Evolutionary conservation across 2,113 vertebrate species (phyloP).

Genomic region (Oxyura jamaicensis): DNA sequence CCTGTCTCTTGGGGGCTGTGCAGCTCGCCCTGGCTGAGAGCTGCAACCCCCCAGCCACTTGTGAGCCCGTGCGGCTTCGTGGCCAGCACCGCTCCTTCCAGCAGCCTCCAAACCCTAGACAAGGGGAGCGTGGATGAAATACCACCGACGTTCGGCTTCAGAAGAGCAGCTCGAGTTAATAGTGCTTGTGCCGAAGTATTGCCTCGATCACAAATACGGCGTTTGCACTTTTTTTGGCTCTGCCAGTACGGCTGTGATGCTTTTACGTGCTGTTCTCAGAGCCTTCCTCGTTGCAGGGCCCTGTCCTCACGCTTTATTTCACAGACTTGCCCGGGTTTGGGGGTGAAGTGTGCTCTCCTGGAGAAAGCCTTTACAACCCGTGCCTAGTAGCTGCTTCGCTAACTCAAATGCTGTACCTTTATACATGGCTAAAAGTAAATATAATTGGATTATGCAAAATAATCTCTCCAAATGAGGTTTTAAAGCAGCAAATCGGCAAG

Average conservation of each 20-base stretch:
- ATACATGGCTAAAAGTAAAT: background rate
- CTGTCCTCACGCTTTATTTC: background rate
- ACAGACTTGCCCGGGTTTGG: background rate
- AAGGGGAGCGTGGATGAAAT: background rate
- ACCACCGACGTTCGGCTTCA: no score
- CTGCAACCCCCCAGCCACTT: fast-evolving
- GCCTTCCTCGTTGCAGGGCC: background rate
- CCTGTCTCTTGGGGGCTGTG: background rate
- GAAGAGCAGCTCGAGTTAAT: background rate
- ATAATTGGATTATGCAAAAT: background rate
- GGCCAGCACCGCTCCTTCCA: no score
- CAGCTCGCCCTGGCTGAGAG: background rate
- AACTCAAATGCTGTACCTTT: background rate
- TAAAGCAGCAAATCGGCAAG: fast-evolving
- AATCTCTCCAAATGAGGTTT: background rate
- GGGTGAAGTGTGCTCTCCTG: background rate
- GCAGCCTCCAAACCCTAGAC: background rate
- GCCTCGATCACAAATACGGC: background rate
- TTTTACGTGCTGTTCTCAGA: background rate
- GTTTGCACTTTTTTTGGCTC: background rate
- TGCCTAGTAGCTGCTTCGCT: background rate
- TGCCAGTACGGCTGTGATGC: fast-evolving
- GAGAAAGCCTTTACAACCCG: background rate
- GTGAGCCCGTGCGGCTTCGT: background rate
- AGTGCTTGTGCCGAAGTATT: background rate